phyloP scores from a whole-genome alignment of 1,140 invertebrate species.

The Caenorhabditis inopinata region DNA sequence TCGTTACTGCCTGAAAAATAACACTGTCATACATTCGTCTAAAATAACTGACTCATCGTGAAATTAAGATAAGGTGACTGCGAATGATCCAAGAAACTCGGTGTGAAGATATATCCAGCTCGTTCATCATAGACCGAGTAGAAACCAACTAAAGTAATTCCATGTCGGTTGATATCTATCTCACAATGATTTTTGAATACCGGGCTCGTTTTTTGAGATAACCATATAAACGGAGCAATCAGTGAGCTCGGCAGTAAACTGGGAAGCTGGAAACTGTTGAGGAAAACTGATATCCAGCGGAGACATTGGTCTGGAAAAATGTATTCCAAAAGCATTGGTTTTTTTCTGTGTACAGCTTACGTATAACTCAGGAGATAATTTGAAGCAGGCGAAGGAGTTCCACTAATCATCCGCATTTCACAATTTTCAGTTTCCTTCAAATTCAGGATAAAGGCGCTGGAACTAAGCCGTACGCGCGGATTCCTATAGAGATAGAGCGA shows the following conservation, averaged over 20 bases:
- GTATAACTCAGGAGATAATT: neutral
- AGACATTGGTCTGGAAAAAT: neutral
- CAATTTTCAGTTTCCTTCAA: neutral
- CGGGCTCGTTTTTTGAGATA: neutral
- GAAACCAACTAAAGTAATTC: neutral
- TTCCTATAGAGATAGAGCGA: no score
- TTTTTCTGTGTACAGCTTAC: neutral
- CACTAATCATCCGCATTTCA: constrained; percentile 8
- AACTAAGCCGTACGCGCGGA: no score
- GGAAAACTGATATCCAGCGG: neutral
- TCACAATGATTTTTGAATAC: neutral
- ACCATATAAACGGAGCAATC: constrained; percentile 9
- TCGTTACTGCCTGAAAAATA: neutral
- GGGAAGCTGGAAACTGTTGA: neutral
- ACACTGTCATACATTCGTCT: neutral
- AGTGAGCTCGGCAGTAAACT: neutral
- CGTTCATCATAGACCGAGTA: neutral
- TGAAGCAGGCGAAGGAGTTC: neutral
- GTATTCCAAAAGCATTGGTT: no score
- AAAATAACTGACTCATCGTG: neutral
- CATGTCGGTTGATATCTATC: no score
- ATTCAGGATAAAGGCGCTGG: no score
- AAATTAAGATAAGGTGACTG: neutral
- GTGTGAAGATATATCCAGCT: neutral
- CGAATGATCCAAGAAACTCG: neutral